Evolutionary conservation across 2,797 vertebrate genomes (phyloP), one percentile per base, ranked within the genome.

Genomic region (Odontamblyopus lacepedii): DNA sequence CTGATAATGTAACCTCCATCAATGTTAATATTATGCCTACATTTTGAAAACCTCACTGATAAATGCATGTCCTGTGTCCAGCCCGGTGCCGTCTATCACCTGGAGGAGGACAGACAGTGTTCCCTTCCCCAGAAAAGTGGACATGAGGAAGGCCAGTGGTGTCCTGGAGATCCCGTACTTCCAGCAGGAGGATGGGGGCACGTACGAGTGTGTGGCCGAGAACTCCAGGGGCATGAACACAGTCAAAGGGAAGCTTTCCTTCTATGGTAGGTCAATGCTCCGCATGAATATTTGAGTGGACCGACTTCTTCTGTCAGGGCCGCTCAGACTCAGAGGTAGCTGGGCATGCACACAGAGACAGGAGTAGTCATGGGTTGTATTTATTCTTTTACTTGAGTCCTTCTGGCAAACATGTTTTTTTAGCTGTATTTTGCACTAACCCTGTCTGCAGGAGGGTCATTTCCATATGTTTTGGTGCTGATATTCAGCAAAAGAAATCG

Each of bases 141-240:
- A 97, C 79, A 93, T 95, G 50, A 96, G 96, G 82, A 96, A 96
- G 63, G 94, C 95, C 0, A 96, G 93, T 2, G 96, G 96, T 0
- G 93, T 98, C 56, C 92, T 99, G 13, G 97, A 99, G 87, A 98
- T 99, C 86, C 97, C 97, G 0, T 98, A 98, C 67, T 99, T 99
- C 76, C 97, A 99, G 89, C 97, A 97, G 76, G 97, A 98, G 71
- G 98, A 99, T 0, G 92, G 96, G 0, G 97, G 97, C 0, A 89
- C 76, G 0, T 99, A 99, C 0, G 97, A 99, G 67, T 99, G 98
- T 0, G 86, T 97, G 61, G 97, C 97, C 0, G 97, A 99, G 78
- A 99, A 99, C n/a, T 95, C 97, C 55, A 89, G 97, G 63, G 98
- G 98, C 8, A 97, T 87, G 72, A 99, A 99, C 13, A 93, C 95